Conservation (phyloP, 2,888 invertebrate species). For the Salpingus planirostris region DNA sequence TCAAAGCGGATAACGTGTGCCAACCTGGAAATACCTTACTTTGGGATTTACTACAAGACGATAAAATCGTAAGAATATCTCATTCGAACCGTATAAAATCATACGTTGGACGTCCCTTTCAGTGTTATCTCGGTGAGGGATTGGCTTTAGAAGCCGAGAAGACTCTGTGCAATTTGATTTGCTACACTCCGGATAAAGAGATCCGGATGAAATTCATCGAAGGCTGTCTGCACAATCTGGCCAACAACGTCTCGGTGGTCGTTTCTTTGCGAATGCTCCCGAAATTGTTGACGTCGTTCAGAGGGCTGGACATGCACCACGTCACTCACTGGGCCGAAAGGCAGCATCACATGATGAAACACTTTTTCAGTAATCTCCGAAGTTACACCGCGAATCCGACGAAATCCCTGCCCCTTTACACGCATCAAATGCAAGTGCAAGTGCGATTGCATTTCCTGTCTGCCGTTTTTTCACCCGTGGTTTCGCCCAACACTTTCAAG, state of each 20-base stretch:
- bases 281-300: slow-evolving; percentile 80
- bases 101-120: slow-evolving; percentile 17
- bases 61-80: slow-evolving; percentile 77
- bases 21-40: slow-evolving; percentile 85
- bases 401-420: slow-evolving; percentile 45
- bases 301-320: slow-evolving; percentile 78
- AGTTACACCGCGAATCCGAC: slow-evolving; percentile 51
- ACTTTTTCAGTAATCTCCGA: slow-evolving; percentile 82
- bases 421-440: slow-evolving; percentile 82
- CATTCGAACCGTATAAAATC: slow-evolving; percentile 1
- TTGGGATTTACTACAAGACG: slow-evolving; percentile 91
- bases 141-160: slow-evolving; percentile 91
- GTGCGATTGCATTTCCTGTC: slow-evolving; percentile 86
- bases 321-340: slow-evolving; percentile 90
- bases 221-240: slow-evolving; percentile 84
- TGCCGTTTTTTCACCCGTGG: slow-evolving; percentile 82
- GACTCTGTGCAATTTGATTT: slow-evolving; percentile 77
- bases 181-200: slow-evolving; percentile 82
- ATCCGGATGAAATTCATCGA: slow-evolving; percentile 92
- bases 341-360: slow-evolving; percentile 86
- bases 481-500: slow-evolving; percentile 83
- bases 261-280: slow-evolving; percentile 82
- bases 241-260: slow-evolving; percentile 81
- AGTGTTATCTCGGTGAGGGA: slow-evolving; percentile 82
- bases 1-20: slow-evolving; percentile 59